Conservation (phyloP, 2,888 invertebrate genomes). For the Graphium colonna region DNA sequence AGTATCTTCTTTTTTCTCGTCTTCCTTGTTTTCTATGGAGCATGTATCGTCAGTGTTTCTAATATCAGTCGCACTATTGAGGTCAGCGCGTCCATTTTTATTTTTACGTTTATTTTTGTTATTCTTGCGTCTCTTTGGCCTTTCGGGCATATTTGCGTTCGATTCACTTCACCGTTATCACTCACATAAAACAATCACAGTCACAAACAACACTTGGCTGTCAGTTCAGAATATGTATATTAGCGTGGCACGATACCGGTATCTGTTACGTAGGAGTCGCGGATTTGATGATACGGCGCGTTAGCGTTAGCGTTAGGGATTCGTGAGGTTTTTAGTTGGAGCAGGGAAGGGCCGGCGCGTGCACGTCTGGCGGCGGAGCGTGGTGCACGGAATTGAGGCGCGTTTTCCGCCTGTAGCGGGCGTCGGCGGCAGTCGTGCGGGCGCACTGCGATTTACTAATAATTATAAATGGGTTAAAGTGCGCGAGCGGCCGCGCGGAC, state of each 20-base stretch:
- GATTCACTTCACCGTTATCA: constrained; percentile 60
- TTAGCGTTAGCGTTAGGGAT: constrained; percentile 45
- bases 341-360: constrained; percentile 51
- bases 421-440: constrained; percentile 71
- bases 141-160: constrained; percentile 68
- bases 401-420: constrained; percentile 65
- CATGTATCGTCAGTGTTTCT: constrained; percentile 36
- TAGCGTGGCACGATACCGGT: constrained; percentile 53
- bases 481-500: constrained; percentile 71
- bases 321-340: constrained; percentile 42
- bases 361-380: constrained; percentile 45
- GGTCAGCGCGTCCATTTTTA: constrained; percentile 51
- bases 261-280: constrained; percentile 60
- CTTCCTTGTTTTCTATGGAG: constrained; percentile 24
- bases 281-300: constrained; percentile 41
- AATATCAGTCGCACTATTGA: constrained; percentile 40
- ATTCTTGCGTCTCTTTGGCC: constrained; percentile 65
- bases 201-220: constrained; percentile 49
- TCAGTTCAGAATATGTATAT: constrained; percentile 43
- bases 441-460: constrained; percentile 77
- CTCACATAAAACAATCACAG: constrained; percentile 55
- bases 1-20: constrained; percentile 20
- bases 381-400: constrained; percentile 52
- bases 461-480: constrained; percentile 78
- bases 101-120: constrained; percentile 73